phyloP scores from a whole-genome alignment of 1,140 invertebrate species.

The Panagrolaimus sp. region DNA sequence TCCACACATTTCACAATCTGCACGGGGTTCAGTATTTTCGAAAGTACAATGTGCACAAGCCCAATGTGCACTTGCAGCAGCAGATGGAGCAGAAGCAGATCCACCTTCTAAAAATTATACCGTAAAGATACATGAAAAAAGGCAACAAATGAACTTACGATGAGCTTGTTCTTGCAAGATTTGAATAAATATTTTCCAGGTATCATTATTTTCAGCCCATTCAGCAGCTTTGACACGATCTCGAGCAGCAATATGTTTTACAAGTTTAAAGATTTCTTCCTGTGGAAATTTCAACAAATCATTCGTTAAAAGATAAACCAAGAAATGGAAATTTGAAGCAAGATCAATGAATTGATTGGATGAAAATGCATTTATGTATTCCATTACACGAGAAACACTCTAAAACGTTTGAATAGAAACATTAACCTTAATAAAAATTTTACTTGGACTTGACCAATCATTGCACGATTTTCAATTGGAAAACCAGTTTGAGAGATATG shows the following conservation, averaged over 20 bases:
- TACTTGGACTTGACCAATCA: slow-evolving; percentile 45
- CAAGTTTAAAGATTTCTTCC: slow-evolving; percentile 41
- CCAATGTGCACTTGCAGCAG: slow-evolving; percentile 28
- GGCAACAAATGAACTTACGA: not conserved
- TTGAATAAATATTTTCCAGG: slow-evolving; percentile 47
- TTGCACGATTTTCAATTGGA: slow-evolving; percentile 50
- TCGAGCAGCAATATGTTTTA: slow-evolving; percentile 29
- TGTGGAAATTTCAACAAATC: slow-evolving; percentile 43
- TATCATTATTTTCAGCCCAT: slow-evolving; percentile 42
- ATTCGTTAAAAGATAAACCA: slow-evolving; percentile 54
- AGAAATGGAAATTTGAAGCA: slow-evolving; percentile 56
- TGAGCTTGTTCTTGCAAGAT: slow-evolving; percentile 26
- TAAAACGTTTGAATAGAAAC: slow-evolving; percentile 30
- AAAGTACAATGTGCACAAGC: slow-evolving; percentile 54
- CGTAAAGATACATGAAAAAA: slow-evolving; percentile 1
- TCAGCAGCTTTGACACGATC: slow-evolving; percentile 42
- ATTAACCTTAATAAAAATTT: slow-evolving; percentile 1
- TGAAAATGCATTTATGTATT: slow-evolving; percentile 42
- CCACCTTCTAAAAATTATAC: slow-evolving; percentile 15
- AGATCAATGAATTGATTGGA: slow-evolving; percentile 49
- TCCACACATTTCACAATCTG: slow-evolving; percentile 51
- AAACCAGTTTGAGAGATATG: slow-evolving; percentile 29
- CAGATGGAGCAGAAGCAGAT: not conserved
- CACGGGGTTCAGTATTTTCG: slow-evolving; percentile 37
- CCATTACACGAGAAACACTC: slow-evolving; percentile 33